Percentiles rank a stretch among this genome's conserved stretches.
Evolutionary conservation across 2,113 vertebrate species (phyloP).

Genomic region (Spermophilus dauricus): DNA sequence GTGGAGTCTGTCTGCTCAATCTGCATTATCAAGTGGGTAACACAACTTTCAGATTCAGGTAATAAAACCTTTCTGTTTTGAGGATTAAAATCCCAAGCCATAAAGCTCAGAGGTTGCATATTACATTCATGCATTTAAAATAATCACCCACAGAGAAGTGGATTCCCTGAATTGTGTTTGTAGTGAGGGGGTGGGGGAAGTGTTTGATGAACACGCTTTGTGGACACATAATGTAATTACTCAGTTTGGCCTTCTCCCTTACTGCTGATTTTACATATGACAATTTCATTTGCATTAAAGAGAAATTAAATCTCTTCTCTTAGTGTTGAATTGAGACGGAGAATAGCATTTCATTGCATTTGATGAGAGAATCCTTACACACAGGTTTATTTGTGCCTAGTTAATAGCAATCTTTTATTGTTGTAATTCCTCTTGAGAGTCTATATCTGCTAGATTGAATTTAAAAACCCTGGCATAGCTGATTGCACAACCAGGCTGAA

Average conservation of each 20-base stretch:
- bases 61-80: neutral
- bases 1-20: neutral
- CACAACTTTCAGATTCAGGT: slow-evolving; percentile 36
- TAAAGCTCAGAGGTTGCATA: neutral
- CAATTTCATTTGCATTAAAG: slow-evolving; percentile 66
- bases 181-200: neutral
- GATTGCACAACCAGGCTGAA: slow-evolving; percentile 69
- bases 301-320: slow-evolving; percentile 69
- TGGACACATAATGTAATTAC: neutral
- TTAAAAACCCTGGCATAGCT: slow-evolving; percentile 34
- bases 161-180: slow-evolving; percentile 11
- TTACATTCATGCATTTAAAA: neutral
- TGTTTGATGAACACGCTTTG: neutral
- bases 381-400: slow-evolving; percentile 61
- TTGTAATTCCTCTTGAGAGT: slow-evolving; percentile 57
- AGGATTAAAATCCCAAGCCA: slow-evolving; percentile 55
- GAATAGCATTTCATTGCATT: slow-evolving; percentile 25
- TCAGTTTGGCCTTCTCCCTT: neutral
- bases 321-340: slow-evolving; percentile 22
- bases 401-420: slow-evolving; percentile 66
- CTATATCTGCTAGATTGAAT: slow-evolving; percentile 70
- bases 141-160: neutral
- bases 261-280: neutral
- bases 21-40: slow-evolving; percentile 33
- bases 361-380: slow-evolving; percentile 44